phyloP scores from a whole-genome alignment of 2,113 vertebrate genomes.

The Deroptyus accipitrinus region DNA sequence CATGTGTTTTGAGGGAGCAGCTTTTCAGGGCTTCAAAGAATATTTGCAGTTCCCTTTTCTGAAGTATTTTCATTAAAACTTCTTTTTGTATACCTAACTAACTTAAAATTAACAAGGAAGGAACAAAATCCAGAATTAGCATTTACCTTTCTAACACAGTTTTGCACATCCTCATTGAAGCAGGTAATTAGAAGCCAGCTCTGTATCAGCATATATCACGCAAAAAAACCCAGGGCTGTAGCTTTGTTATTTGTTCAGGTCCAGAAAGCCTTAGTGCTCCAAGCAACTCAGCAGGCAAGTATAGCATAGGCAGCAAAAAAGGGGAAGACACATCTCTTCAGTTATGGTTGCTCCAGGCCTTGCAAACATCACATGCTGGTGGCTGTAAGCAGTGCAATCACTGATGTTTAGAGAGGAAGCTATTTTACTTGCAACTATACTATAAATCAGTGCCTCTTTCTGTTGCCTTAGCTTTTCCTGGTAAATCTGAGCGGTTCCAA shows the following conservation, averaged over 20 bases:
- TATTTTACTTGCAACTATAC: not conserved
- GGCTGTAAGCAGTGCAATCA: not conserved
- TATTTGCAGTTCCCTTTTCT: not conserved
- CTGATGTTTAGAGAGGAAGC: not conserved
- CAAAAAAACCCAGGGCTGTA: not conserved
- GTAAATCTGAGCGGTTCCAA: not conserved
- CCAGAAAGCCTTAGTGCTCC: not conserved
- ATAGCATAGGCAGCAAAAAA: not conserved
- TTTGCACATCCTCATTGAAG: not conserved
- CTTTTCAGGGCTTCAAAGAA: not conserved
- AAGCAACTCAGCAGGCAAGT: not conserved
- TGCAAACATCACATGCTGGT: not conserved
- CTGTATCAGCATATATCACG: not conserved
- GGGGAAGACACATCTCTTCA: not conserved
- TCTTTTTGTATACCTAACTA: not conserved
- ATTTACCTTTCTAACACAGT: not conserved
- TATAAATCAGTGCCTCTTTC: not conserved
- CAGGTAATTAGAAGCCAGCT: not conserved
- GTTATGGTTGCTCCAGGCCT: not conserved
- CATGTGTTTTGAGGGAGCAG: not conserved
- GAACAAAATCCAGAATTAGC: not conserved
- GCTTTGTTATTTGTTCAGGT: not conserved
- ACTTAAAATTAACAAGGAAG: not conserved
- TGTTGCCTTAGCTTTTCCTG: not conserved
- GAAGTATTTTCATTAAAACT: not conserved